Conservation (phyloP, 2,888 invertebrate genomes). For the Alcis repandata region DNA sequence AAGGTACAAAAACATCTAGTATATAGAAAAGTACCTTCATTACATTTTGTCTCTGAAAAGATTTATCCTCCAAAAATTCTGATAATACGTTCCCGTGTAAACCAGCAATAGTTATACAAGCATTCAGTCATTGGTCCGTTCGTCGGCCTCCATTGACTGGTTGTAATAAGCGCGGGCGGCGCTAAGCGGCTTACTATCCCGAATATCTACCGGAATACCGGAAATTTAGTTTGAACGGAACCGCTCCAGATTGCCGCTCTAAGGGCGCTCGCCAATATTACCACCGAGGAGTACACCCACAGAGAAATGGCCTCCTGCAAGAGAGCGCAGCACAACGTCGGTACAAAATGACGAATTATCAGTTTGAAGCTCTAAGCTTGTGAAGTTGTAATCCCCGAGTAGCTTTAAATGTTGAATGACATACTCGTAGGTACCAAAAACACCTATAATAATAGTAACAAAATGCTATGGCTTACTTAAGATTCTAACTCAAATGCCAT, state of each 20-base stretch:
- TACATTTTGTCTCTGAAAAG: too few relatives aligned
- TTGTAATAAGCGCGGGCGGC: slow-evolving; percentile 57
- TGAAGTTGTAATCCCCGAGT: too few relatives aligned
- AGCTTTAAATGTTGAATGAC: too few relatives aligned
- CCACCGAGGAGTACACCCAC: background rate
- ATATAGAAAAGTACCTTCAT: too few relatives aligned
- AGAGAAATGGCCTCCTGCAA: background rate
- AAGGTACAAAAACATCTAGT: too few relatives aligned
- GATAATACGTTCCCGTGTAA: slow-evolving; percentile 55
- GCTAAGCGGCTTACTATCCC: slow-evolving; percentile 71
- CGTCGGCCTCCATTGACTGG: slow-evolving; percentile 61
- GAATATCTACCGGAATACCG: slow-evolving; percentile 56
- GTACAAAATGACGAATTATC: background rate
- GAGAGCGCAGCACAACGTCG: background rate
- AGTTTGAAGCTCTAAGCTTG: too few relatives aligned
- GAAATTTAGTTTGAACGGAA: slow-evolving; percentile 63
- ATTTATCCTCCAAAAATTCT: too few relatives aligned
- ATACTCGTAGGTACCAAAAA: too few relatives aligned
- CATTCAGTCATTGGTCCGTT: slow-evolving; percentile 64
- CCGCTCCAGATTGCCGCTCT: slow-evolving; percentile 60
- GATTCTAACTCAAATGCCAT: too few relatives aligned
- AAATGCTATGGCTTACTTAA: too few relatives aligned
- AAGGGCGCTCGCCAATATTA: slow-evolving; percentile 29
- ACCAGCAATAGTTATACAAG: slow-evolving; percentile 38
- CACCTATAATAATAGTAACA: too few relatives aligned